Conservation (phyloP, 2,797 vertebrate species). For the Ispidina picta region DNA sequence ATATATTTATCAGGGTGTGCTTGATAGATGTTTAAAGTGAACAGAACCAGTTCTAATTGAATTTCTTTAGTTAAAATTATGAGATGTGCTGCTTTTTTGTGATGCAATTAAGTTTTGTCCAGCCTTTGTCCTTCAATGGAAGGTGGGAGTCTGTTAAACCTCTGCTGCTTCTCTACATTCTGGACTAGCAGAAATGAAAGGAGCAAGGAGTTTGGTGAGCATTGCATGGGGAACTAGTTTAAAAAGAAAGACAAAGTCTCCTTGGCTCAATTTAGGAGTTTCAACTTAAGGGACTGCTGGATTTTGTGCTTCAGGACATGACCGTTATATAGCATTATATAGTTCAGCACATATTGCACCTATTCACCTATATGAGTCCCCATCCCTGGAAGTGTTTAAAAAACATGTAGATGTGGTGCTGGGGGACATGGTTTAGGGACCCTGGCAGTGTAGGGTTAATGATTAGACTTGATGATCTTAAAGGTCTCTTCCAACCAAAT, state of each 20-base stretch:
- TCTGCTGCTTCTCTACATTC: not conserved
- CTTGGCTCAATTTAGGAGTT: not conserved
- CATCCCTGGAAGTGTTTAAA: too few species aligned
- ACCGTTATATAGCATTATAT: not conserved
- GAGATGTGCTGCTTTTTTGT: not conserved
- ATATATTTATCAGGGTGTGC: not conserved
- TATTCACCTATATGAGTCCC: not conserved
- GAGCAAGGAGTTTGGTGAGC: not conserved
- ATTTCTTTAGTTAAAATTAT: not conserved
- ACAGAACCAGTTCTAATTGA: not conserved
- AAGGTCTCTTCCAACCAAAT: too few species aligned
- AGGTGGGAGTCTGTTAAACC: not conserved
- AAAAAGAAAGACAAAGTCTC: not conserved
- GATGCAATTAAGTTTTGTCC: not conserved
- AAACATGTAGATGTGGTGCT: too few species aligned
- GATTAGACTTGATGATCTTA: too few species aligned
- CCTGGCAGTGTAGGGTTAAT: too few species aligned
- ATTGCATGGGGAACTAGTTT: not conserved
- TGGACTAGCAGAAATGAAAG: not conserved
- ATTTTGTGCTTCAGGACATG: not conserved
- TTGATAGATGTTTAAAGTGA: not conserved
- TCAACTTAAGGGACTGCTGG: not conserved
- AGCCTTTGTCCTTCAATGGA: not conserved
- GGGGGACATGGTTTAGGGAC: too few species aligned
- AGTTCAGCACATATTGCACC: not conserved